phyloP scores from a whole-genome alignment of 2,797 vertebrate species.

The Chanos chanos region DNA sequence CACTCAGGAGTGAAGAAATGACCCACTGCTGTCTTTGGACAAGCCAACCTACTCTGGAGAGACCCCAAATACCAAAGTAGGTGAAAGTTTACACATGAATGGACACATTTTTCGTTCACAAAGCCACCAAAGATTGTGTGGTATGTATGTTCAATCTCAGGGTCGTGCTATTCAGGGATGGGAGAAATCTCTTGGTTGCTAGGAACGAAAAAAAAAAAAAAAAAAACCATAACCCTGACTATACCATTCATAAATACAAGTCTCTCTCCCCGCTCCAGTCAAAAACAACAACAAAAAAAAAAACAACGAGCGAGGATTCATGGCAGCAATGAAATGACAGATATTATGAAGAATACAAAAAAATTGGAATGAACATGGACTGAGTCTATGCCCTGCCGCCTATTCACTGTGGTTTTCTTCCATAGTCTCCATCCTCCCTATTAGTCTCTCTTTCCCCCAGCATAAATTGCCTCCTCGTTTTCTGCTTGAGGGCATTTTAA shows the following conservation, averaged over 20 bases:
- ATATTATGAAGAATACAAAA: too few species aligned
- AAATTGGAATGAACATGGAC: too few species aligned
- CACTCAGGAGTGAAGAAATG: slow-evolving; percentile 1
- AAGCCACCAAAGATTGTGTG: slow-evolving; percentile 6
- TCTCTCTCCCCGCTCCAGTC: too few species aligned
- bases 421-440: not conserved
- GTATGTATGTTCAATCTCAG: not conserved
- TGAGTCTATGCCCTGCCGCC: too few species aligned
- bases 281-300: too few species aligned
- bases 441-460: slow-evolving; percentile 9
- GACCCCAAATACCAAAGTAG: not conserved
- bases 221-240: too few species aligned
- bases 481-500: slow-evolving; percentile 69
- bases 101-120: not conserved
- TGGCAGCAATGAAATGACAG: too few species aligned
- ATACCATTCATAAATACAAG: too few species aligned
- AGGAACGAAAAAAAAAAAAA: not conserved
- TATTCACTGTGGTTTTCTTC: slow-evolving; percentile 5
- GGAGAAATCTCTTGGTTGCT: not conserved
- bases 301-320: too few species aligned
- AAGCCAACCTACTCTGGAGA: not conserved
- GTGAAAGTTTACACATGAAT: not conserved
- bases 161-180: not conserved
- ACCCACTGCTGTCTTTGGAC: slow-evolving; percentile 19
- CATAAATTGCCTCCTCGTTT: slow-evolving; percentile 69